Evolutionary conservation across 2,797 vertebrate species (phyloP), one percentile per base, ranked within the genome.

Genomic region (Ctenopoma multispine): DNA sequence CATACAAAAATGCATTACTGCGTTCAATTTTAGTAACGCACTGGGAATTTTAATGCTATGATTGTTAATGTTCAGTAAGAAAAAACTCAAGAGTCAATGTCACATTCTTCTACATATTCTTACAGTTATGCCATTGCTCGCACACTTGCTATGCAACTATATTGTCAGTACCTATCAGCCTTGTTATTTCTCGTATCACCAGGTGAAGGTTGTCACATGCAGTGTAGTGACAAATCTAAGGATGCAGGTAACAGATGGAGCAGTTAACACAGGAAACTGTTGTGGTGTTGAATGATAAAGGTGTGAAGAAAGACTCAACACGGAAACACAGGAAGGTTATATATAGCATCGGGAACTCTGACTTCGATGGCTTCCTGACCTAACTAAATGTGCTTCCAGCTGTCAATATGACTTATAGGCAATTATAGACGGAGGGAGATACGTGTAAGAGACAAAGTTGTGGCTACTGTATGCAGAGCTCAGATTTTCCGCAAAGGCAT

Each of bases 171-270:
- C 71, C 23, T 64, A 55, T 77, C 69, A 62, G 38, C 54, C 48
- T 75, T 44, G 63, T 72, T 43, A 53, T 79, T 80, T 50, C 54
- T 53, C 59, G 46, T 41, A 71, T 77, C 75, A 81, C 50, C 38
- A 51, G 67, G 70, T 84, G 75, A 80, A 76, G 72, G 72, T 69
- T 84, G 68, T 75, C 84, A 78, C 76, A 82, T 81, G 74, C 61
- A 74, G 62, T 58, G 44, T 70, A 55, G 81, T 70, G 63, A 72
- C 51, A 83, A 86, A 78, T 60, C 69, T 76, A 76, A 72, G 84
- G 76, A 85, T 72, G 61, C 50, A 63, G 74, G 87, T 81, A 85
- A 84, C 91, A 93, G 90, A 93, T 92, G 92, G 92, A 92, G 81
- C 73, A 38, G 69, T 77, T 90, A 82, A 55, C 64, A 78, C 76